Conservation (phyloP, 2,113 vertebrate species). For the Pogona vitticeps region DNA sequence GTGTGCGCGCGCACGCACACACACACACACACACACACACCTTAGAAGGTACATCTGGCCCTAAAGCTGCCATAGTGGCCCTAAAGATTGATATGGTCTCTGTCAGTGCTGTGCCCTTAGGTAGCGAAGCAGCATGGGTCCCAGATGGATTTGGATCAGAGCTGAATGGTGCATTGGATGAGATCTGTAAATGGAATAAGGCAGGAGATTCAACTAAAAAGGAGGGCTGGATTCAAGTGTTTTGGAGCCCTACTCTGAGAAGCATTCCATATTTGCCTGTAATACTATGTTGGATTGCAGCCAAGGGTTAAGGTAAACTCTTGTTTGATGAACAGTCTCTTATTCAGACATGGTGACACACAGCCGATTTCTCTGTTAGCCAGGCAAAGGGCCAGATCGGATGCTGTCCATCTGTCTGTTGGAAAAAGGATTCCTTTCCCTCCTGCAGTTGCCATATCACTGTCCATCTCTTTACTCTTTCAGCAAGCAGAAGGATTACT, state of each 20-base stretch:
- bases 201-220: not conserved
- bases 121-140: not conserved
- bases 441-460: constrained; percentile 37
- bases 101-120: too few relatives aligned
- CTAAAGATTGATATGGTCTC: not conserved
- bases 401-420: constrained; percentile 55
- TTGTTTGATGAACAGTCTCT: constrained; percentile 41
- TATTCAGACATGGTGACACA: constrained; percentile 14
- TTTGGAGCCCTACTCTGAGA: not conserved
- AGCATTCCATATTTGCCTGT: not conserved
- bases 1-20: too few relatives aligned
- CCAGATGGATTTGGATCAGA: not conserved
- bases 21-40: too few relatives aligned
- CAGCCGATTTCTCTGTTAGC: constrained; percentile 39
- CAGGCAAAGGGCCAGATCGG: constrained; percentile 39
- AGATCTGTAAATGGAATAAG: not conserved
- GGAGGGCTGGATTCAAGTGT: not conserved
- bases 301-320: not conserved
- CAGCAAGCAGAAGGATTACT: constrained; percentile 6
- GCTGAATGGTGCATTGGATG: not conserved
- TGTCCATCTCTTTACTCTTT: constrained; percentile 47
- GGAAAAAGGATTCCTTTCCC: constrained; percentile 41
- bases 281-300: not conserved
- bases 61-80: not conserved
- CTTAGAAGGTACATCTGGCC: too few relatives aligned